Evolutionary conservation across 2,888 invertebrate genomes (phyloP).

Genomic region (Danaus chrysippus): DNA sequence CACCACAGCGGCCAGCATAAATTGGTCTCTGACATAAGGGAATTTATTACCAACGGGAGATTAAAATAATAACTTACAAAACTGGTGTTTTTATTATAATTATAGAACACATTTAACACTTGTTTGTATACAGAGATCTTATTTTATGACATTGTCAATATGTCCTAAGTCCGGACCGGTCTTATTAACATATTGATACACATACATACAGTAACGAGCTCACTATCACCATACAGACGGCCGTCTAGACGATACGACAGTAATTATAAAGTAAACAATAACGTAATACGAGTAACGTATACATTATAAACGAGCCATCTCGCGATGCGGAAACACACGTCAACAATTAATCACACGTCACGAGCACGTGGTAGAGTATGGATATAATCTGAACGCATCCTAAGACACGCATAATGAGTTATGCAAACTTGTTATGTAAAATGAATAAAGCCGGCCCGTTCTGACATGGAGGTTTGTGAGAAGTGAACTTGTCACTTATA

Average conservation of each 20-base stretch:
- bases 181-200: no score
- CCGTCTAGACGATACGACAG: no score
- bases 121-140: no score
- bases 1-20: slow-evolving; percentile 1
- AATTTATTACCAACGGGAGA: neutral
- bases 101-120: no score
- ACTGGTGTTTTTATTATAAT: no score
- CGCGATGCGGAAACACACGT: slow-evolving; percentile 38
- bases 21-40: neutral
- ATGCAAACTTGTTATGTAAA: slow-evolving; percentile 77
- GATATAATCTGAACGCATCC: slow-evolving; percentile 66
- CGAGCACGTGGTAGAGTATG: slow-evolving; percentile 71
- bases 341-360: slow-evolving; percentile 47
- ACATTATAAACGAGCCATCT: no score
- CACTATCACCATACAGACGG: no score
- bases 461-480: slow-evolving; percentile 72
- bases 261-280: no score
- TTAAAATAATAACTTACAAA: neutral
- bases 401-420: slow-evolving; percentile 74
- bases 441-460: slow-evolving; percentile 63
- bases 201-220: no score
- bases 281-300: no score
- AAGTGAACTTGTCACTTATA: slow-evolving; percentile 74
- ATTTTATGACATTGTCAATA: no score
- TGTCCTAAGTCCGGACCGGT: no score